A percentile compares a stretch with the other conserved stretches of the same genome.
phyloP scores from a whole-genome alignment of 2,888 invertebrate genomes.

The Lasioglossum marginatum region DNA sequence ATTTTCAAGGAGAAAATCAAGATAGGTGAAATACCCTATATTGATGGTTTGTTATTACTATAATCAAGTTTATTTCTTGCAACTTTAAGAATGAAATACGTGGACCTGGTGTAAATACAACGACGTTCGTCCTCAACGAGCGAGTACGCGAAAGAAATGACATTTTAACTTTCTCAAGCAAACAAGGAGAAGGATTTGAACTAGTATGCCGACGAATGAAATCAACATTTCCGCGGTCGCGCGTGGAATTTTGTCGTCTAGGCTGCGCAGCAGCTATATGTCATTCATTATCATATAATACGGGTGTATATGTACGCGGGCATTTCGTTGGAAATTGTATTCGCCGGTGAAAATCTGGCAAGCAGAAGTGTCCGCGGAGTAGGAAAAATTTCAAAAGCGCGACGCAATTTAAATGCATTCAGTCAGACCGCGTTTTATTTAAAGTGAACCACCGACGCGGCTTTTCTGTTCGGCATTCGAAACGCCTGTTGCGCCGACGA shows the following conservation, averaged over 20 bases:
- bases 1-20: no score
- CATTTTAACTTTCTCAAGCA: no score
- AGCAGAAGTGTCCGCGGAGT: neutral
- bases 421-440: constrained; percentile 37
- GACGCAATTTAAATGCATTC: constrained; percentile 49
- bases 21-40: no score
- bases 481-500: constrained; percentile 67
- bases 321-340: constrained; percentile 20
- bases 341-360: constrained; percentile 9
- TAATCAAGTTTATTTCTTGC: neutral
- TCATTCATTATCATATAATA: neutral
- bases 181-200: neutral
- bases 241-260: neutral
- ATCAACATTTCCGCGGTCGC: neutral
- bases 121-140: neutral
- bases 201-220: neutral
- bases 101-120: no score
- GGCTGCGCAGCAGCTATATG: neutral
- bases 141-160: neutral
- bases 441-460: constrained; percentile 6
- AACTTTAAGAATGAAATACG: neutral
- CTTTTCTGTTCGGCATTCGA: constrained; percentile 1
- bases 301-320: neutral
- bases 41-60: no score
- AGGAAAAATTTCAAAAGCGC: constrained; percentile 13